A percentile compares a stretch with the other conserved stretches of the same genome.
Conservation (phyloP, 2,888 invertebrate species). For the Dusona sp. region DNA sequence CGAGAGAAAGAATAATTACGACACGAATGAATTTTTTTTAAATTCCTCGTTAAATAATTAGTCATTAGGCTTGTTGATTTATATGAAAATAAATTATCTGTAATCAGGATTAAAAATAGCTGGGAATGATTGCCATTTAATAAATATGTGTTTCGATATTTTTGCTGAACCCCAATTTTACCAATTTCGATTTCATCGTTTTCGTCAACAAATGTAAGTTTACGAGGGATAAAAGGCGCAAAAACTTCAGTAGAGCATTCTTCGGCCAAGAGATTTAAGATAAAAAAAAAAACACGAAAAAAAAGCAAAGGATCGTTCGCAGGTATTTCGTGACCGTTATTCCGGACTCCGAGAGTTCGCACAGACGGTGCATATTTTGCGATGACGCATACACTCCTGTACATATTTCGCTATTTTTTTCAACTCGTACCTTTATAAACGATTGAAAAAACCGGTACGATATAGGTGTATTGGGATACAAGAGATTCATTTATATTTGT, state of each 20-base stretch:
- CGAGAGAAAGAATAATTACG: neutral
- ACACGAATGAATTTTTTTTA: neutral
- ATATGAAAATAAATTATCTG: neutral
- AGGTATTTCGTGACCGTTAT: conserved; percentile 30
- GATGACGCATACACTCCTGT: conserved; percentile 10
- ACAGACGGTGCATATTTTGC: conserved; percentile 26
- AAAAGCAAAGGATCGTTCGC: neutral
- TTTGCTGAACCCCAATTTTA: neutral
- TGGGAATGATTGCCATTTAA: neutral
- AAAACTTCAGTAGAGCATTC: neutral
- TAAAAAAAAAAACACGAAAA: neutral
- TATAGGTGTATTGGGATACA: neutral
- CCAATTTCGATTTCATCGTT: neutral
- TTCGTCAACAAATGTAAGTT: neutral
- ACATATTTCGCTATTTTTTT: neutral
- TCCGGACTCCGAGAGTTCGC: neutral
- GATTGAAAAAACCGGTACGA: conserved; percentile 2
- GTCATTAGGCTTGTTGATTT: neutral
- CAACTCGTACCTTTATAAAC: neutral
- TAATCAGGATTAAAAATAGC: neutral
- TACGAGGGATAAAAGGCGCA: neutral
- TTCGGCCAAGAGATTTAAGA: conserved; percentile 16
- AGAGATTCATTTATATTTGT: neutral
- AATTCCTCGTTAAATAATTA: neutral
- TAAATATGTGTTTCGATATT: neutral